Conservation (phyloP, 2,797 vertebrate genomes). For the Paratrypauchen microcephalus region DNA sequence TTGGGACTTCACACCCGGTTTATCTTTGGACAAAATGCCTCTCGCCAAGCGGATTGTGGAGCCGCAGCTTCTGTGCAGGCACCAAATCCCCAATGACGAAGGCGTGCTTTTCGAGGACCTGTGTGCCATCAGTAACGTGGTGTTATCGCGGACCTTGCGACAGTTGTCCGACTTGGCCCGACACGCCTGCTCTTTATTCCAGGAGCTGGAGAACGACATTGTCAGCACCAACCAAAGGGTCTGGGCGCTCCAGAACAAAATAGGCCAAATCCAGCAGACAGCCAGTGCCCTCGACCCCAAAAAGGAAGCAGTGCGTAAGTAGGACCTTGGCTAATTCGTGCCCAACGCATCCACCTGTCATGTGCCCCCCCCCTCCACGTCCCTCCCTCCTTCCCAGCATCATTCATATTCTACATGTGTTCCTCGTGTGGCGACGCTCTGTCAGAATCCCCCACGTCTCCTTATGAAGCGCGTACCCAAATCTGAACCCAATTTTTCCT, state of each 20-base stretch:
- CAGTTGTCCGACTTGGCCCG: slow-evolving; percentile 96
- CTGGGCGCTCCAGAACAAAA: slow-evolving; percentile 90
- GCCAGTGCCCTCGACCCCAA: slow-evolving; percentile 90
- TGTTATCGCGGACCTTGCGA: slow-evolving; percentile 92
- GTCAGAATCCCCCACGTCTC: slow-evolving; percentile 26
- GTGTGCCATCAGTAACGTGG: slow-evolving; percentile 90
- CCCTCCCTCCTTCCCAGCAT: slow-evolving; percentile 30
- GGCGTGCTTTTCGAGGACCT: slow-evolving; percentile 89
- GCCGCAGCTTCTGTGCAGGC: slow-evolving; percentile 93
- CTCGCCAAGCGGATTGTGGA: slow-evolving; percentile 96
- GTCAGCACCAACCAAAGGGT: slow-evolving; percentile 88
- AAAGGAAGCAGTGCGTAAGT: slow-evolving; percentile 99
- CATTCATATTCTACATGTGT: slow-evolving; percentile 49
- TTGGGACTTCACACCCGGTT: slow-evolving; percentile 69
- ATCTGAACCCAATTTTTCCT: slow-evolving; percentile 39
- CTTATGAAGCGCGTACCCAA: slow-evolving; percentile 71
- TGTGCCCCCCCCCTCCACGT: slow-evolving; percentile 25
- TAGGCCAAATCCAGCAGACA: slow-evolving; percentile 88
- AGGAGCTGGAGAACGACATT: slow-evolving; percentile 95
- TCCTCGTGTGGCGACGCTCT: slow-evolving; percentile 8
- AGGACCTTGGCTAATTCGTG: slow-evolving; percentile 40
- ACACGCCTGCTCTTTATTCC: slow-evolving; percentile 95
- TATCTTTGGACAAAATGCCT: slow-evolving; percentile 84
- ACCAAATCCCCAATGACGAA: slow-evolving; percentile 79
- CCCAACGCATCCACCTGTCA: slow-evolving; percentile 24